Conservation (phyloP, 2,888 invertebrate species). For the Philopedon plagiatum region DNA sequence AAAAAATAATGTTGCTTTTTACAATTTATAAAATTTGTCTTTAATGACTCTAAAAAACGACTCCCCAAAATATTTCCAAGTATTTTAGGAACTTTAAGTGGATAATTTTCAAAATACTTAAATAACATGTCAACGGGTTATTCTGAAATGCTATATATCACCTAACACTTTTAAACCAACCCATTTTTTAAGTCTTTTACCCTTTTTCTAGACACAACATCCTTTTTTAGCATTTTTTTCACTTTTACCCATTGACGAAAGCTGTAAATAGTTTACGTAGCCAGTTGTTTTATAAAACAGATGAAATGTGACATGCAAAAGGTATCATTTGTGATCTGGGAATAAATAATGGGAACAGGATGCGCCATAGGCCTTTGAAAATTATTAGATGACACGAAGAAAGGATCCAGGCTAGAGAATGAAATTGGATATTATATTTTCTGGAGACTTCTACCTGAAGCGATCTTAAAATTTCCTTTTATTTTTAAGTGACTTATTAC, state of each 20-base stretch:
- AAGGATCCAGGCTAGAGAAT: slow-evolving; percentile 29
- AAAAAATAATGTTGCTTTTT: neutral
- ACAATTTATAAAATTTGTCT: neutral
- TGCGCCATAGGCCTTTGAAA: slow-evolving; percentile 38
- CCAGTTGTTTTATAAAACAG: slow-evolving; percentile 50
- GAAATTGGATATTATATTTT: slow-evolving; percentile 39
- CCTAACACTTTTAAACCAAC: slow-evolving; percentile 58
- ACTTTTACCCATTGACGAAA: slow-evolving; percentile 39
- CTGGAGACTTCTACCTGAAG: neutral
- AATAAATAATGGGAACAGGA: slow-evolving; percentile 46
- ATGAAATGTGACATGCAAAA: slow-evolving; percentile 55
- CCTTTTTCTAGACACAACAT: slow-evolving; percentile 64
- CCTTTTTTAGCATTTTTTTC: slow-evolving; percentile 59
- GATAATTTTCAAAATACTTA: slow-evolving; percentile 43
- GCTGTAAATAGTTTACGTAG: slow-evolving; percentile 54
- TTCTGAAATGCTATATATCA: slow-evolving; percentile 57
- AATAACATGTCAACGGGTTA: slow-evolving; percentile 32
- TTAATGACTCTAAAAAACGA: neutral
- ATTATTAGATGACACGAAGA: slow-evolving; percentile 43
- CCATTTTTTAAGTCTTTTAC: slow-evolving; percentile 61
- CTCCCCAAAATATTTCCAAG: slow-evolving; percentile 6
- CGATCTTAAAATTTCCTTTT: too few relatives aligned
- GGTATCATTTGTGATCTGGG: slow-evolving; percentile 52
- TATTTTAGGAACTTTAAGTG: slow-evolving; percentile 29
- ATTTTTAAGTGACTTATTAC: too few relatives aligned